Conservation (phyloP, 2,113 vertebrate genomes). For the Numenius arquata region DNA sequence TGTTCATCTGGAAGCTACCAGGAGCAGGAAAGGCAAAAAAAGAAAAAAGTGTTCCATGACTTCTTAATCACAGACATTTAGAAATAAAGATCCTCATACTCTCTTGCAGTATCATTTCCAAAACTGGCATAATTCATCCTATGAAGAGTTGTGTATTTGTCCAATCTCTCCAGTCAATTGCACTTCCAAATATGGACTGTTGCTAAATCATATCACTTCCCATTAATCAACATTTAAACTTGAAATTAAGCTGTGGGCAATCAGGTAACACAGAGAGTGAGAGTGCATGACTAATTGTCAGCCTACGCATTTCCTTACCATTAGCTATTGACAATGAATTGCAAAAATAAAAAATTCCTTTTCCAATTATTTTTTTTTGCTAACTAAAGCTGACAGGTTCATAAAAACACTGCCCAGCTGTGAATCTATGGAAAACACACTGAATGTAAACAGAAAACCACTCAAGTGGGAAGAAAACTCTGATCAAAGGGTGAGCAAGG, state of each 20-base stretch:
- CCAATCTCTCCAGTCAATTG: not conserved
- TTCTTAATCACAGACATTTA: not conserved
- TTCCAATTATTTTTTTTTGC: not conserved
- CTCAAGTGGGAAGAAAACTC: not conserved
- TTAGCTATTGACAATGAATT: not conserved
- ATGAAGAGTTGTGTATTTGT: not conserved
- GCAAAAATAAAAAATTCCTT: not conserved
- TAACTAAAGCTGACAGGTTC: not conserved
- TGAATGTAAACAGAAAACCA: not conserved
- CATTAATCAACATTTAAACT: not conserved
- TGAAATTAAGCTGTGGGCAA: not conserved
- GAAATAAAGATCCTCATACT: not conserved
- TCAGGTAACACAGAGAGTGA: not conserved
- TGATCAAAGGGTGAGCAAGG: not conserved
- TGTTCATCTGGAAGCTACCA: not conserved
- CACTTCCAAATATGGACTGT: not conserved
- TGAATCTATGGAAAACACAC: not conserved
- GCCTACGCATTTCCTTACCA: not conserved
- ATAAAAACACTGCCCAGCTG: not conserved
- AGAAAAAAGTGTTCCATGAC: fast-evolving
- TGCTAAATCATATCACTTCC: not conserved
- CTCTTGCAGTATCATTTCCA: not conserved
- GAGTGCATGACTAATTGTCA: not conserved
- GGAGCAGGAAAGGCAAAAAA: not conserved
- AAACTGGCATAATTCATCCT: not conserved